Evolutionary conservation across 2,888 invertebrate genomes (phyloP).

Genomic region (Odontocerum albicorne): DNA sequence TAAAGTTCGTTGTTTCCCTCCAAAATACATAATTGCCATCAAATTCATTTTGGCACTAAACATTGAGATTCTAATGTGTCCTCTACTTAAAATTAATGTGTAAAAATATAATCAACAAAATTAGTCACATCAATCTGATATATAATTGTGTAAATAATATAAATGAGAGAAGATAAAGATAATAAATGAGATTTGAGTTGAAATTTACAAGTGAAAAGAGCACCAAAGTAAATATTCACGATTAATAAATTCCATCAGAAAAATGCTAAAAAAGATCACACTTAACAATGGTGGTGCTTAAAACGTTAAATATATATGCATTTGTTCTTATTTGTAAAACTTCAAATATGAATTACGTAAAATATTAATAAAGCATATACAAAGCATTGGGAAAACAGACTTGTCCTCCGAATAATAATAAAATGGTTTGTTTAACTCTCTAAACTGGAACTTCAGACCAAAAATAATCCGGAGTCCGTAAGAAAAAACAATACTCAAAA

Average conservation of each 20-base stretch:
- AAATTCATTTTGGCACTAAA: slow-evolving; percentile 20
- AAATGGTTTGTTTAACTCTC: not conserved
- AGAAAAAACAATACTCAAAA: slow-evolving; percentile 3
- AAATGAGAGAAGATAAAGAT: slow-evolving; percentile 4
- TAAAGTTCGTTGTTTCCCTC: slow-evolving; percentile 1
- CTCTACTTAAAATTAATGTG: slow-evolving; percentile 17
- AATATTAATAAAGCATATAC: slow-evolving; percentile 17
- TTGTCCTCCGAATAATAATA: slow-evolving; percentile 7
- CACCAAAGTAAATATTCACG: slow-evolving; percentile 2
- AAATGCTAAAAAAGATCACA: slow-evolving; percentile 1
- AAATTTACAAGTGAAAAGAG: slow-evolving; percentile 11
- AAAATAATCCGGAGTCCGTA: not conserved
- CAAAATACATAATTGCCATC: slow-evolving; percentile 12
- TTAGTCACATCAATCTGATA: slow-evolving; percentile 5
- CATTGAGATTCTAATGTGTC: slow-evolving; percentile 26
- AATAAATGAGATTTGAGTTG: slow-evolving; percentile 4
- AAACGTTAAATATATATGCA: not conserved
- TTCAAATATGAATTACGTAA: slow-evolving; percentile 11
- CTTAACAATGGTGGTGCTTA: slow-evolving; percentile 2
- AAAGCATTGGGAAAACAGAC: slow-evolving; percentile 13
- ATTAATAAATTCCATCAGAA: slow-evolving; percentile 1
- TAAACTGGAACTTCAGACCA: not conserved
- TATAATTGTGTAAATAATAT: slow-evolving; percentile 4
- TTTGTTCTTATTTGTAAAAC: slow-evolving; percentile 13
- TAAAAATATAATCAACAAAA: slow-evolving; percentile 23